Conservation (phyloP, 2,797 vertebrate species). For the Paramormyrops hopkinsi region DNA sequence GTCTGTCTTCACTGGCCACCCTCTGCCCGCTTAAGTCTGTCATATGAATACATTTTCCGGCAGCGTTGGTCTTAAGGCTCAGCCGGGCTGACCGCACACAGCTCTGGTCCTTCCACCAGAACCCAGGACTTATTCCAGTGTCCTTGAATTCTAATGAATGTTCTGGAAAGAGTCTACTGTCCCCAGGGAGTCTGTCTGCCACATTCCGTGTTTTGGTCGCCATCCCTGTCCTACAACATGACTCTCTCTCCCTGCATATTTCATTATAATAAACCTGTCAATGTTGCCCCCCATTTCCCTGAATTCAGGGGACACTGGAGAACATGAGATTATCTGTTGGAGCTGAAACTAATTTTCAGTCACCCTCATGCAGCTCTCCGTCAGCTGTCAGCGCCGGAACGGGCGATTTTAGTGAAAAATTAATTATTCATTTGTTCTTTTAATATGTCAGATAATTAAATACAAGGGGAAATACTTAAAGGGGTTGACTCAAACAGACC, state of each 20-base stretch:
- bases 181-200: conserved; percentile 39
- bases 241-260: conserved; percentile 41
- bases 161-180: conserved; percentile 13
- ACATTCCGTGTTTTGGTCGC: background rate
- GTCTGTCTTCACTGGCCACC: background rate
- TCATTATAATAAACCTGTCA: conserved; percentile 57
- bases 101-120: background rate
- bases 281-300: conserved; percentile 46
- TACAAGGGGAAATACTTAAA: background rate
- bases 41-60: background rate
- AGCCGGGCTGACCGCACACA: background rate
- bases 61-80: background rate
- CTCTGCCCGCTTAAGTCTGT: background rate
- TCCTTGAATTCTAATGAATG: conserved; percentile 1
- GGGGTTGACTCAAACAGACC: background rate
- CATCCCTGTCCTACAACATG: background rate
- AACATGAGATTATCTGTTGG: conserved; percentile 64
- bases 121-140: background rate
- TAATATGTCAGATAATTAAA: background rate
- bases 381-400: background rate
- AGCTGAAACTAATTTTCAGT: conserved; percentile 66
- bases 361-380: conserved; percentile 43
- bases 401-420: background rate
- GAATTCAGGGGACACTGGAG: conserved; percentile 53
- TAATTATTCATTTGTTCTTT: background rate